These are phyloP conservation scores for Mesorhabditis sp. DNA, from an alignment of 2,888 invertebrate species.

Conservation along the genomic window DNA sequence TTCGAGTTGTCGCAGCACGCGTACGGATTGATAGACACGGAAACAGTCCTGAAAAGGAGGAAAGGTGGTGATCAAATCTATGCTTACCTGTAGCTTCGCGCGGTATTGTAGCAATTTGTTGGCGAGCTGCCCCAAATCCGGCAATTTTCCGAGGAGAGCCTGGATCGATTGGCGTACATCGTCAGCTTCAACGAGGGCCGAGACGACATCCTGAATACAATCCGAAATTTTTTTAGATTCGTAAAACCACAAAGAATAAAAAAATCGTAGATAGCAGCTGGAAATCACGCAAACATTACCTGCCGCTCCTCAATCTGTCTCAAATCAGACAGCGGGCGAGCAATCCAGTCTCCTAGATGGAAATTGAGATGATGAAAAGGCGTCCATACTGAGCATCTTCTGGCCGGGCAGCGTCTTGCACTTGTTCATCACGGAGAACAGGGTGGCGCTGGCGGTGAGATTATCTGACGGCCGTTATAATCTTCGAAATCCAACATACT, in stretches of 20 bases:
- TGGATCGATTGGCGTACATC: constrained; percentile 28
- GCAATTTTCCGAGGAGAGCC: constrained; percentile 38
- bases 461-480: neutral
- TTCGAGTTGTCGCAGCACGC: constrained; percentile 17
- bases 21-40: constrained; percentile 22
- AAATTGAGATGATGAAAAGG: neutral
- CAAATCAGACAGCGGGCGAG: constrained; percentile 45
- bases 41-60: constrained; percentile 24
- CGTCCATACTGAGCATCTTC: constrained; percentile 35
- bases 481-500: neutral
- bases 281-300: neutral
- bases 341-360: constrained; percentile 49
- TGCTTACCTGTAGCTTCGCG: constrained; percentile 22
- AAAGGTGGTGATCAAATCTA: neutral
- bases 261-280: neutral
- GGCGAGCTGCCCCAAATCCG: constrained; percentile 40
- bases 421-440: constrained; percentile 48
- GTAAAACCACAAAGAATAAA: too few species aligned
- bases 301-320: constrained; percentile 40
- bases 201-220: constrained; percentile 40
- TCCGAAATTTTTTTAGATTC: neutral
- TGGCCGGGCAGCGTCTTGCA: constrained; percentile 50
- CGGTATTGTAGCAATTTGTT: constrained; percentile 26
- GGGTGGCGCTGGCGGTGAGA: constrained; percentile 23
- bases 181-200: constrained; percentile 31